A percentile compares a stretch with the other conserved stretches of the same genome.
phyloP scores from a whole-genome alignment of 2,888 invertebrate genomes.

The Trissolcus japonicus region DNA sequence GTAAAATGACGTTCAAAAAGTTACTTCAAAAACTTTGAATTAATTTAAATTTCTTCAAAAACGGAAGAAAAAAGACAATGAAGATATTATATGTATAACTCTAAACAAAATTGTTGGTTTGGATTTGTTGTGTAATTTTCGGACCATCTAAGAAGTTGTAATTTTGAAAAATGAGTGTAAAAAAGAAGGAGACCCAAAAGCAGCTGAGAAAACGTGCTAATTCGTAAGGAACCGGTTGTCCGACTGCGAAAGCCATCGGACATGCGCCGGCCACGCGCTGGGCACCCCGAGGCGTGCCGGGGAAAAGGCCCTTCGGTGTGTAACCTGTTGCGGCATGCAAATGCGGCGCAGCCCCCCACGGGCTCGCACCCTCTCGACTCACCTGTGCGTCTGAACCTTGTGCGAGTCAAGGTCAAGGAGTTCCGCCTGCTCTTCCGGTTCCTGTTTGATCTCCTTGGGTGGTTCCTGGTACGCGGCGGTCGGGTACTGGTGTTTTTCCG shows the following conservation, averaged over 20 bases:
- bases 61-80: too few species aligned
- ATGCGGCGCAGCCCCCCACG: conserved; percentile 2
- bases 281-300: not conserved
- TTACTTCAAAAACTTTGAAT: too few species aligned
- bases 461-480: conserved; percentile 10
- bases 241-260: not conserved
- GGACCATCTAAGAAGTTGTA: too few species aligned
- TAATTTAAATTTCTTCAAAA: too few species aligned
- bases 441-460: conserved; percentile 79
- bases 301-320: not conserved
- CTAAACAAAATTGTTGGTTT: too few species aligned
- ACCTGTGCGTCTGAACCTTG: conserved; percentile 86
- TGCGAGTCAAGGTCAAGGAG: conserved; percentile 92
- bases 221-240: not conserved
- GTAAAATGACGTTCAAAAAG: too few species aligned
- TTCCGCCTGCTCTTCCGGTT: conserved; percentile 86
- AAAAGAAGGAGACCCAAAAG: too few species aligned
- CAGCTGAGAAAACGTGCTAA: too few species aligned
- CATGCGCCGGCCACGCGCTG: not conserved
- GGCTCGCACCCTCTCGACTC: conserved; percentile 58
- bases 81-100: too few species aligned
- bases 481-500: conserved; percentile 75
- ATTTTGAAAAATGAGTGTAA: too few species aligned
- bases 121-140: too few species aligned
- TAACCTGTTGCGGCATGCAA: not conserved